phyloP scores from a whole-genome alignment of 2,113 vertebrate species.

The Callospermophilus lateralis region DNA sequence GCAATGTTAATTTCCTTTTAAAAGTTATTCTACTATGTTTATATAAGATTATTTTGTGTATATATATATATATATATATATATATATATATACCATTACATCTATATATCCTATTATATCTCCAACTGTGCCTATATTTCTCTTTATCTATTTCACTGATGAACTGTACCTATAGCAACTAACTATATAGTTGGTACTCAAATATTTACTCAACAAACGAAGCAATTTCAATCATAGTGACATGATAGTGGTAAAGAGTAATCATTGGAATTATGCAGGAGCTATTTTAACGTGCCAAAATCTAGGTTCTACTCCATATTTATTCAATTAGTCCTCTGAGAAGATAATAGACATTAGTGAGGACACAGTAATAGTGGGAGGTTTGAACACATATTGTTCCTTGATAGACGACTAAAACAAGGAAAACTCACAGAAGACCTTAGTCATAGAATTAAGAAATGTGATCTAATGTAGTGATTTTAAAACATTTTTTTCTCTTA shows the following conservation, averaged over 20 bases:
- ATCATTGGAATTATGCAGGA: conserved; percentile 6
- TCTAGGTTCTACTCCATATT: neutral
- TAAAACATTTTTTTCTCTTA: neutral
- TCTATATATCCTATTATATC: neutral
- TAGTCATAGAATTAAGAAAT: neutral
- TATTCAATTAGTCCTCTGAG: conserved; percentile 23
- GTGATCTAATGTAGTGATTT: conserved; percentile 2
- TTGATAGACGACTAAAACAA: conserved; percentile 36
- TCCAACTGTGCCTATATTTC: neutral
- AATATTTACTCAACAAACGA: conserved; percentile 38
- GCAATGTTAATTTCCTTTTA: conserved; percentile 34
- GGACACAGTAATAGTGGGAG: neutral
- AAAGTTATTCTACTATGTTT: neutral
- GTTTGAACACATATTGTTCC: conserved; percentile 22
- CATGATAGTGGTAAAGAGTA: neutral
- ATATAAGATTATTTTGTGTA: neutral
- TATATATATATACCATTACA: neutral
- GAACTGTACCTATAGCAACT: neutral
- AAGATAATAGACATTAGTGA: conserved; percentile 34
- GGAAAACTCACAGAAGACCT: neutral
- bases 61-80: too few relatives aligned
- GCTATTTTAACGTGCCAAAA: conserved; percentile 32
- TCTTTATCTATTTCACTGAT: neutral
- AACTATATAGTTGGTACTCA: neutral
- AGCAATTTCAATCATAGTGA: neutral